Conservation (phyloP, 2,797 vertebrate species). For the Onychomys leucogaster region DNA sequence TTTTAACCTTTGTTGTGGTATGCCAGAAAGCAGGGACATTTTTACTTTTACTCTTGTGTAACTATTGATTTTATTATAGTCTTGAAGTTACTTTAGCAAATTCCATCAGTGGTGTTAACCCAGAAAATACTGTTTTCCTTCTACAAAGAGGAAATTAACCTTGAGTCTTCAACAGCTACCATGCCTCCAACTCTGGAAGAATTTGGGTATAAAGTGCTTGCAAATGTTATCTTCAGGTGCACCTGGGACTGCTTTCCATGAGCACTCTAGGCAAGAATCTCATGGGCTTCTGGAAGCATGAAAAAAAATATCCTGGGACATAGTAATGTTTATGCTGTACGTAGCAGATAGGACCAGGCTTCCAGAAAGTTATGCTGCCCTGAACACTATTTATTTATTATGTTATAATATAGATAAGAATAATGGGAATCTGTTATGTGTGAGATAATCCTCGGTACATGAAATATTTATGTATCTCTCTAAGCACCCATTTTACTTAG, state of each 20-base stretch:
- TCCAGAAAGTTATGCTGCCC: not conserved
- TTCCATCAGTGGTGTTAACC: not conserved
- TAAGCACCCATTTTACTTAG: constrained; percentile 19
- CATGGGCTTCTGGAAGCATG: not conserved
- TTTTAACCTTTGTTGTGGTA: not conserved
- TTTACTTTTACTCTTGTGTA: not conserved
- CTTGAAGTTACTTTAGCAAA: constrained; percentile 7
- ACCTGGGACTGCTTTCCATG: not conserved
- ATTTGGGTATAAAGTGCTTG: not conserved
- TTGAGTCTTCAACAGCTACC: not conserved
- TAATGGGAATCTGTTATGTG: not conserved
- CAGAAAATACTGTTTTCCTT: not conserved
- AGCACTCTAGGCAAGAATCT: not conserved
- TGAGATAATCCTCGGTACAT: not conserved
- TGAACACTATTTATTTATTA: not conserved
- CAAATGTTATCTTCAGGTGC: not conserved
- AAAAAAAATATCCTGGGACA: not conserved
- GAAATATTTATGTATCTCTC: not conserved
- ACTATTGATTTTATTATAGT: not conserved
- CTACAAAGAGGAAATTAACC: constrained; percentile 28
- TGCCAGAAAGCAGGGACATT: not conserved
- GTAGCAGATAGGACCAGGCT: not conserved
- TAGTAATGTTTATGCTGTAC: not conserved
- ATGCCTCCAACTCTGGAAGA: not conserved
- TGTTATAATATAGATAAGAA: not conserved